Base-by-base conservation (phyloP, 1,140 invertebrate species). In the Diabrotica virgifera region DNA sequence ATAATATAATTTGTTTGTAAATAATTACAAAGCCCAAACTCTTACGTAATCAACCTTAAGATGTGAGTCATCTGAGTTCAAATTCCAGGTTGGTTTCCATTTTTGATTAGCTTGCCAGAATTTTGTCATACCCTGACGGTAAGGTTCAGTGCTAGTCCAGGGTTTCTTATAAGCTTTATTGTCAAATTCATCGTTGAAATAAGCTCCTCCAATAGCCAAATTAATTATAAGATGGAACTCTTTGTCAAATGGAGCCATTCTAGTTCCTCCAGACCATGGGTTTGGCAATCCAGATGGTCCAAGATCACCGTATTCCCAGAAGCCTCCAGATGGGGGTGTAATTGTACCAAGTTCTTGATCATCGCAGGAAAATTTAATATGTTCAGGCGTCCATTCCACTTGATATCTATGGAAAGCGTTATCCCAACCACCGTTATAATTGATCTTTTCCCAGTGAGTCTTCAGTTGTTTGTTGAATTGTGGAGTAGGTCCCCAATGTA, bases 171-270 rank as follows among this genome's bases (percentile, higher is more conserved):
- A 59, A 7, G 65, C 51, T n/a, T 53, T n/a, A 58, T 79, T 80
- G 6, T 37, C 51, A 7, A 66, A 65, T 36, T 70, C 72, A 66
- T 85, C 83, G n/a, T 80, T 76, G 76, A 85, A 84, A 73, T 75
- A 84, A 1, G 54, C 38, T 11, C 84, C 77, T 6, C 79, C 78
- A 62, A 67, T 36, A 64, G 72, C 51, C 24, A 74, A 57, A 75
- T 89, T 88, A 11, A 89, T 77, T 50, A 89, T 84, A 10, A 90
- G 66, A 70, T 87, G 87, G 74, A 89, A 89, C 84, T 88, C 65
- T 68, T 81, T 74, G 73, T 86, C 83, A 67, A 86, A 86, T 5
- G 85, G 85, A 24, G 85, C 83, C 77, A 83, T 81, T 63, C 76
- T 77, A 0, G 66, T 63, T 6, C 75, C 76, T 9, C 63, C 54